Conservation (phyloP, 2,888 invertebrate species). For the Piscicola geometra region DNA sequence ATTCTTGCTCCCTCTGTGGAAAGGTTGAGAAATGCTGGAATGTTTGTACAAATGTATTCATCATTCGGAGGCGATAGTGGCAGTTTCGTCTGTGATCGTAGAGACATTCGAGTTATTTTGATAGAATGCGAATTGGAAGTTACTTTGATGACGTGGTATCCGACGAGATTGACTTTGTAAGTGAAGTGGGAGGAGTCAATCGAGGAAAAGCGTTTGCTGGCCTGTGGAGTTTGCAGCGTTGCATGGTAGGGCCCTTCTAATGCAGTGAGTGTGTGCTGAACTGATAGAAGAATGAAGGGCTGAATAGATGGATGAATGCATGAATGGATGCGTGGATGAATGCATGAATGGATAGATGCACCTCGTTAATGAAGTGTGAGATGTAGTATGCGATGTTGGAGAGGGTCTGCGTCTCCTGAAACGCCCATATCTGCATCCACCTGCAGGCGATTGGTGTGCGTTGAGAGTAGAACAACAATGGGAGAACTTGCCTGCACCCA, state of each 20-base stretch:
- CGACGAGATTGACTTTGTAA: background rate
- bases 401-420: background rate
- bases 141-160: constrained; percentile 4
- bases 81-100: background rate
- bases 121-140: background rate
- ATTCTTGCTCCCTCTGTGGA: background rate
- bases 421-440: background rate
- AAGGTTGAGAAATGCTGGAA: too few relatives aligned
- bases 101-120: background rate
- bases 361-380: background rate
- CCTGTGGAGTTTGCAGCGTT: too few relatives aligned
- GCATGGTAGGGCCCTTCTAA: too few relatives aligned
- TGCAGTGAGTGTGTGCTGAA: too few relatives aligned
- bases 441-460: background rate
- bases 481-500: background rate
- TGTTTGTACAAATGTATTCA: too few relatives aligned
- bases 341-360: background rate
- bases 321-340: too few relatives aligned
- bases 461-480: too few relatives aligned
- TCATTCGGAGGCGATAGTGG: too few relatives aligned
- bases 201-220: background rate
- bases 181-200: background rate
- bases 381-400: background rate
- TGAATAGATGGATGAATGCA: background rate
- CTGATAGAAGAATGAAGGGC: too few relatives aligned